Evolutionary conservation across 2,888 invertebrate species (phyloP), one percentile per base, ranked within the genome.

Genomic region (Ennomos fuscantarius): DNA sequence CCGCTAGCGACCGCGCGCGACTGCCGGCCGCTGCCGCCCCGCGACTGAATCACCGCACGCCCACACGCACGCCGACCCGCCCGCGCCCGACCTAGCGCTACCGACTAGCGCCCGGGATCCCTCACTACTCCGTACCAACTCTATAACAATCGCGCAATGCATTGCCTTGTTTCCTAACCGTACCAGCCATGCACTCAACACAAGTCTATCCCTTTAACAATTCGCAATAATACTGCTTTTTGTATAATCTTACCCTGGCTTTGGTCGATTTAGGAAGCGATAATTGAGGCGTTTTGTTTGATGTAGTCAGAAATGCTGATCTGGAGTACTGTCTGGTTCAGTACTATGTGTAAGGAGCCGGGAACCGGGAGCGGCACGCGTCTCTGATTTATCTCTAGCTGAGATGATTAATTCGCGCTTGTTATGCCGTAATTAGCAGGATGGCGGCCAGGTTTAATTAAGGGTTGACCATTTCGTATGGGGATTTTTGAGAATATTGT

Each of bases 371-470:
- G 44, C 55, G 65, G 62, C 67, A 63, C 67, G 62, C 58, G 66
- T 35, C 56, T 46, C 34, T 57, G 56, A 82, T 84, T 84, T 84
- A 84, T 84, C 83, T 84, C 83, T 54, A 49, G 44, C 78, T 74
- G 63, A 76, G 81, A 79, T 86, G 82, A 87, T 86, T 84, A 83
- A 86, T 86, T 84, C 80, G 81, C 84, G 81, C 85, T 79, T 78
- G 82, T 81, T 81, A 81, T 41, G 43, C 45, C 50, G 81, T 81
- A 82, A 87, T 87, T 85, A 84, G 82, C 79, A 75, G 73, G 70
- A 60, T 63, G 59, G 56, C 47, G 15, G 41, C 37, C 24, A 6
- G 37, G 0, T 63, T 64, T 61, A 56, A 64, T 63, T 69, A 41
- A 32, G 56, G 56, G 46, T 32, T 41, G 48, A 33, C 37, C 40